Base-by-base conservation (phyloP, 1,140 invertebrate genomes). In the Fopius arisanus region DNA sequence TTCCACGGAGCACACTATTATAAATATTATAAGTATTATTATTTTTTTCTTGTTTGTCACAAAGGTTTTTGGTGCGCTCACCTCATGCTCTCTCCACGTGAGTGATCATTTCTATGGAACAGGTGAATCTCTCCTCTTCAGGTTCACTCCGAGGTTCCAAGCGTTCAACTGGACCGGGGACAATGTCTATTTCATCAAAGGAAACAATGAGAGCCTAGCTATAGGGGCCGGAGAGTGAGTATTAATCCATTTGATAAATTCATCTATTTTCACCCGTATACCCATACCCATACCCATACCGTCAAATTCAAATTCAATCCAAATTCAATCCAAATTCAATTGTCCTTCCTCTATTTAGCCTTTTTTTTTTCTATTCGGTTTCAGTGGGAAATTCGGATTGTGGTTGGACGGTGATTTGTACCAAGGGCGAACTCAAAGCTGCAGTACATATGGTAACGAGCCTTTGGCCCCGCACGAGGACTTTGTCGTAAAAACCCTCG, bases 101-200 rank as follows among this genome's bases (percentile, higher is more conserved):
- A 96, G 95, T 51, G 98, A 99, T 82, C 95, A 97, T 85, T 99
- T 99, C 86, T 99, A 99, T 88, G 98, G 98, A 73, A 99, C 97
- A 9, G 98, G 98, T 29, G 97, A 99, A 87, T 98, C 97, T 23
- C 93, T 98, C 78, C 91, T 99, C 63, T 98, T 96, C 89, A 94
- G 96, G 78, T 98, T 98, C 85, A 92, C 93, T 40, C 94, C 94
- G 59, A 93, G 92, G 82, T 95, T 97, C 87, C 93, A 97, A 84
- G 93, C 96, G 54, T 99, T 94, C 90, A 94, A 94, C 79, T 99
- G 98, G 98, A 98, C 97, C 14, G 98, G 98, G 3, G 96, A 99
- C 78, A 99, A 99, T 88, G 92, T 97, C 84, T 99, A 98, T 85
- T 99, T 99, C 82, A 96, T 99, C 79, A 97, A 98, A 87, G 98